Evolutionary conservation across 2,113 vertebrate genomes (phyloP), one percentile per base, ranked within the genome.

Genomic region (Dolichotis patagonum): DNA sequence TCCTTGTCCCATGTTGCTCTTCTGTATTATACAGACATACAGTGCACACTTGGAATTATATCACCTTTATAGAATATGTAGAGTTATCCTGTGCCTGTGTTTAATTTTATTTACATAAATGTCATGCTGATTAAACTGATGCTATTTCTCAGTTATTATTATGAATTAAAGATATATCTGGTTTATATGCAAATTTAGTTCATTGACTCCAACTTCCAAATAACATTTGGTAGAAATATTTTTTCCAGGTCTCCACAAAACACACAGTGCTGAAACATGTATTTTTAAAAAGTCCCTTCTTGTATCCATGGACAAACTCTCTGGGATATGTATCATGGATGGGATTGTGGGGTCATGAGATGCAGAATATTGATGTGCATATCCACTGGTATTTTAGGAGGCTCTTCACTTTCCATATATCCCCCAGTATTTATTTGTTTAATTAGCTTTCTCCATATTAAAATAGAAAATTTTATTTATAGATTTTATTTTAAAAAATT

Each of bases 401-500:
- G 22, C 49, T 65, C 24, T 88, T 35, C 12, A 71, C 58, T 91
- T 89, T 62, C 24, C 41, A 43, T 9, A 75, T 0, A 41, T 49
- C 28, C n/a, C 71, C 22, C 30, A 56, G 52, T 22, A 41, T 65
- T 77, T 60, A 80, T 84, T 43, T 88, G 63, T 85, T 83, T 80
- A 93, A 71, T 54, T 77, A 24, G 3, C 24, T 85, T 95, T 88
- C 16, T 88, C 7, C 62, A 4, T 65, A 75, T 58, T 85, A 32
- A 46, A 85, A 90, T 65, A 77, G 20, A 69, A 24, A 71, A 78
- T 30, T 81, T 22, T 91, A 67, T 0, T 82, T 41, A 60, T 63
- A 30, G 32, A 62, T 88, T 88, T 91, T 80, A 85, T 24, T 87
- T 90, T 63, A 17, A 84, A 32, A 91, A 56, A 14, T 81, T 95